phyloP scores from a whole-genome alignment of 2,888 invertebrate genomes.

The Cheilosia soror region DNA sequence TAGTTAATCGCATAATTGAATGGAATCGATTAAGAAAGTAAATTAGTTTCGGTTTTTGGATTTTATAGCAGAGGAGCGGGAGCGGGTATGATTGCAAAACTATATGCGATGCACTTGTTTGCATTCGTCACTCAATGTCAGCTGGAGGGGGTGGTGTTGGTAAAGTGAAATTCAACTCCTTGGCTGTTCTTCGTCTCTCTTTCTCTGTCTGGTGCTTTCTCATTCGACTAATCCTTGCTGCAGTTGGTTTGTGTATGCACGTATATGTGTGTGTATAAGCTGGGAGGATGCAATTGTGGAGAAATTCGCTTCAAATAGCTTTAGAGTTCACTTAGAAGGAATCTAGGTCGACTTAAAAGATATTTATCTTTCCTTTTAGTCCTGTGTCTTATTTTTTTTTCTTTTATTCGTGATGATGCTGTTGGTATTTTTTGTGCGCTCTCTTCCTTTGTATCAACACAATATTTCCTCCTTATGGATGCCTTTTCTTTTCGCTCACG shows the following conservation, averaged over 20 bases:
- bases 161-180: neutral
- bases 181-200: neutral
- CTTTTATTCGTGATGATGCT: constrained; percentile 19
- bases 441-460: constrained; percentile 69
- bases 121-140: constrained; percentile 61
- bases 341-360: constrained; percentile 74
- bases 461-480: constrained; percentile 60
- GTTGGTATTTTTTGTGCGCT: constrained; percentile 22
- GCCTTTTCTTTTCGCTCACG: constrained; percentile 29
- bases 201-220: neutral
- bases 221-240: neutral
- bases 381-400: constrained; percentile 24
- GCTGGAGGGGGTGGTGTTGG: neutral
- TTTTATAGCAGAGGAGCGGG: constrained; percentile 1
- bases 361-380: constrained; percentile 63
- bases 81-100: neutral
- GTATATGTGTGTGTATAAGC: constrained; percentile 15
- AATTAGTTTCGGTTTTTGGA: constrained; percentile 24
- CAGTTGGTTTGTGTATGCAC: neutral
- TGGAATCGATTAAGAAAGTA: constrained; percentile 47
- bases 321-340: constrained; percentile 65
- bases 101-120: constrained; percentile 30
- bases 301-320: constrained; percentile 66
- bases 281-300: constrained; percentile 62
- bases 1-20: constrained; percentile 58